Evolutionary conservation across 2,888 invertebrate species (phyloP).

Genomic region (Hyposoter didymator): DNA sequence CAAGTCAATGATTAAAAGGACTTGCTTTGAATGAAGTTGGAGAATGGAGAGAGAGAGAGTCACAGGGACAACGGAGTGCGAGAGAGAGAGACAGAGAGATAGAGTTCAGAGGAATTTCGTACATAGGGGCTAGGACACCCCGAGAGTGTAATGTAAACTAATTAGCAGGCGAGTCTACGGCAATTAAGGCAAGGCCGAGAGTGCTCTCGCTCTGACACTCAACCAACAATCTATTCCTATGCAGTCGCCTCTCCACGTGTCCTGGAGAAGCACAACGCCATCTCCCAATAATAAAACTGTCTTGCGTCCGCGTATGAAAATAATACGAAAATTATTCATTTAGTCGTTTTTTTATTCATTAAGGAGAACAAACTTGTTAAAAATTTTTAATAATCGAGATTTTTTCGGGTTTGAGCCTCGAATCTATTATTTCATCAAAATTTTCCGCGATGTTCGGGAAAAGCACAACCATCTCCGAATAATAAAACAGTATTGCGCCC

Average conservation of each 20-base stretch:
- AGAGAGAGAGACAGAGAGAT: slow-evolving; percentile 71
- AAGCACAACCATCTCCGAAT: too few relatives aligned
- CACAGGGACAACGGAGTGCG: slow-evolving; percentile 33
- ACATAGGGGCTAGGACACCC: slow-evolving; percentile 73
- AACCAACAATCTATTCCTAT: slow-evolving; percentile 75
- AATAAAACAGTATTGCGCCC: too few relatives aligned
- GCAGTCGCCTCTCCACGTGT: slow-evolving; percentile 53
- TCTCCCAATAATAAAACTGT: slow-evolving; percentile 65
- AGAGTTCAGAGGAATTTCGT: slow-evolving; percentile 66
- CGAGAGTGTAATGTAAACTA: slow-evolving; percentile 84
- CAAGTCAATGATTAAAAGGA: slow-evolving; percentile 22
- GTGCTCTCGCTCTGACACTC: slow-evolving; percentile 81
- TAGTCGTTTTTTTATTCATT: too few relatives aligned
- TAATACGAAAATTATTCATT: neutral
- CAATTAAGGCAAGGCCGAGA: slow-evolving; percentile 82
- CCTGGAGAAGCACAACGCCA: slow-evolving; percentile 46
- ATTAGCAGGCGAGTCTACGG: slow-evolving; percentile 82
- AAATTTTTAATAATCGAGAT: neutral
- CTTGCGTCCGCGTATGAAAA: slow-evolving; percentile 48
- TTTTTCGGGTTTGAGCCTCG: too few relatives aligned
- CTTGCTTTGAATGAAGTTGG: slow-evolving; percentile 15
- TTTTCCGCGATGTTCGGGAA: too few relatives aligned
- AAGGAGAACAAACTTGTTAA: too few relatives aligned
- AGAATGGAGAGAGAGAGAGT: slow-evolving; percentile 46
- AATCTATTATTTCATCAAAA: too few relatives aligned